These are phyloP conservation scores for Neotoxoptera formosana DNA, from an alignment of 1,140 invertebrate species.

Conservation along the genomic window DNA sequence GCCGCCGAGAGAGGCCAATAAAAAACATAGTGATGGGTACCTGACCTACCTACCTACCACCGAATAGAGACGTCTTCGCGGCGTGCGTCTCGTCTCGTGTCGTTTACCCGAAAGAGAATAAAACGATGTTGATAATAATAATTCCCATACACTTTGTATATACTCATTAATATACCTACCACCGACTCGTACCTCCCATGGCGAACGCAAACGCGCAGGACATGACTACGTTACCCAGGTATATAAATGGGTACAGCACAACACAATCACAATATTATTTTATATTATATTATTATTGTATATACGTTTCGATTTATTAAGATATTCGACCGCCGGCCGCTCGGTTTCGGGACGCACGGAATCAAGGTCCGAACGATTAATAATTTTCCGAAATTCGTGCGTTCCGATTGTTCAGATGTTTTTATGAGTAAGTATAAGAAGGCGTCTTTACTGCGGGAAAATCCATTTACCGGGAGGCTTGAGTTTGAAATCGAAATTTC, in stretches of 20 bases:
- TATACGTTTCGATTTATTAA: neutral
- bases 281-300: too few species aligned
- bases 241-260: too few species aligned
- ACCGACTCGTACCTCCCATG: neutral
- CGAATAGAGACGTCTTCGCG: neutral
- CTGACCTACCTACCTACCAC: too few species aligned
- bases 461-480: too few species aligned
- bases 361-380: neutral
- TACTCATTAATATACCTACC: too few species aligned
- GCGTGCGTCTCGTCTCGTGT: neutral
- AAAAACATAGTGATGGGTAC: neutral
- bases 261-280: too few species aligned
- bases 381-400: conserved; percentile 38
- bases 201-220: neutral
- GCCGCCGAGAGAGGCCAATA: neutral
- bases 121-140: neutral
- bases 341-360: neutral
- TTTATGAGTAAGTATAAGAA: too few species aligned
- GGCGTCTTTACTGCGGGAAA: too few species aligned
- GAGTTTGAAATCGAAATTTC: too few species aligned
- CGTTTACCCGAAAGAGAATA: neutral
- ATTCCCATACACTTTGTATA: too few species aligned
- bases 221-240: too few species aligned
- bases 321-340: neutral
- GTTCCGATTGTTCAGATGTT: neutral